phyloP scores from a whole-genome alignment of 2,888 invertebrate genomes.

The Diloba caeruleocephala region DNA sequence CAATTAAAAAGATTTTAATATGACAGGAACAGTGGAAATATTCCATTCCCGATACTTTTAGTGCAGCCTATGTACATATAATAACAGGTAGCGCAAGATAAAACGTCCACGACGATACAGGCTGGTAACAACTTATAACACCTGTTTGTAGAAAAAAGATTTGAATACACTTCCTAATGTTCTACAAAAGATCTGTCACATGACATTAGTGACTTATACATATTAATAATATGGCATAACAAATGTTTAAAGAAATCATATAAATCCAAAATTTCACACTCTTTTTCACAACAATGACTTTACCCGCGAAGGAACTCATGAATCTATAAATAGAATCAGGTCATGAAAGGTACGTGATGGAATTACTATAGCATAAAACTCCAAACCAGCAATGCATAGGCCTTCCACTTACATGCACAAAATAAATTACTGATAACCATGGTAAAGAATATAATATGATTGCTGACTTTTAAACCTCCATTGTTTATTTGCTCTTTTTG shows the following conservation, averaged over 20 bases:
- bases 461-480: too few species aligned
- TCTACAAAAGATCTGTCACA: conserved; percentile 2
- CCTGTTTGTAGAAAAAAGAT: neutral
- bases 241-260: conserved; percentile 15
- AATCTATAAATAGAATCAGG: neutral
- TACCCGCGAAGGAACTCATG: conserved; percentile 7
- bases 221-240: conserved; percentile 20
- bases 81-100: too few species aligned
- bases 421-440: neutral
- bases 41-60: too few species aligned
- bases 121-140: neutral
- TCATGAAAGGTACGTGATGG: conserved; percentile 6
- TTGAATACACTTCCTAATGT: neutral
- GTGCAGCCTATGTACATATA: too few species aligned
- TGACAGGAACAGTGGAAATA: too few species aligned
- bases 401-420: neutral
- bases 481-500: too few species aligned
- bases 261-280: conserved; percentile 1
- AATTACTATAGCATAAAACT: neutral
- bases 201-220: conserved; percentile 13
- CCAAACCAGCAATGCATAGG: neutral
- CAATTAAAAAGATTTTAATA: too few species aligned
- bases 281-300: conserved; percentile 18
- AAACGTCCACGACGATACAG: neutral
- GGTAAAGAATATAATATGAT: too few species aligned